Percentiles rank a stretch among this genome's conserved stretches.
Evolutionary conservation across 2,888 invertebrate species (phyloP).

Genomic region (Apodemia zela): DNA sequence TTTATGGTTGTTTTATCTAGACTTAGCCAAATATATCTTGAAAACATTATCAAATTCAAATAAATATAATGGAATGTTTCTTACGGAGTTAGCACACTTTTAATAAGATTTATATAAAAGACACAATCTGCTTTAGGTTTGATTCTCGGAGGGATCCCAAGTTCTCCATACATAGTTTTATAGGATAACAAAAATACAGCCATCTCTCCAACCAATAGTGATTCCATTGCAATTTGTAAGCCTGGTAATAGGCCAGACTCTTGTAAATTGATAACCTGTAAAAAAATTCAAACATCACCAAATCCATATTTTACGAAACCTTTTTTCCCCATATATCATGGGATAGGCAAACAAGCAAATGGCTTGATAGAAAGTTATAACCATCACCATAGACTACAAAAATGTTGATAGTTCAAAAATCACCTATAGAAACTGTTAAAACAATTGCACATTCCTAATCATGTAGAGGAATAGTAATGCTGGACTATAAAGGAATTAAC

Average conservation of each 20-base stretch:
- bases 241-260: conserved; percentile 81
- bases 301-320: too few species aligned
- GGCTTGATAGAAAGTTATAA: too few species aligned
- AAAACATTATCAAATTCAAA: too few species aligned
- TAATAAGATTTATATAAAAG: conserved; percentile 86
- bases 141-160: conserved; percentile 90
- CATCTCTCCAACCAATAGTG: conserved; percentile 90
- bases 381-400: too few species aligned
- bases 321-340: background rate
- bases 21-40: too few species aligned
- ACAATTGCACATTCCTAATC: too few species aligned
- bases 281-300: conserved; percentile 25
- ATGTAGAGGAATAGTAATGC: too few species aligned
- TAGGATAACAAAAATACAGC: conserved; percentile 88
- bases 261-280: conserved; percentile 61
- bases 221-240: conserved; percentile 84
- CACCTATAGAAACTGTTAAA: too few species aligned
- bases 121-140: conserved; percentile 86
- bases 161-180: conserved; percentile 85
- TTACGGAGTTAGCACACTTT: conserved; percentile 69
- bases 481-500: too few species aligned
- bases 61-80: conserved; percentile 11
- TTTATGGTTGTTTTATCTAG: too few species aligned
- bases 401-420: too few species aligned
- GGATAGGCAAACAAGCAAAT: background rate